phyloP scores from a whole-genome alignment of 2,113 vertebrate genomes.

The Microcebus jonahi region DNA sequence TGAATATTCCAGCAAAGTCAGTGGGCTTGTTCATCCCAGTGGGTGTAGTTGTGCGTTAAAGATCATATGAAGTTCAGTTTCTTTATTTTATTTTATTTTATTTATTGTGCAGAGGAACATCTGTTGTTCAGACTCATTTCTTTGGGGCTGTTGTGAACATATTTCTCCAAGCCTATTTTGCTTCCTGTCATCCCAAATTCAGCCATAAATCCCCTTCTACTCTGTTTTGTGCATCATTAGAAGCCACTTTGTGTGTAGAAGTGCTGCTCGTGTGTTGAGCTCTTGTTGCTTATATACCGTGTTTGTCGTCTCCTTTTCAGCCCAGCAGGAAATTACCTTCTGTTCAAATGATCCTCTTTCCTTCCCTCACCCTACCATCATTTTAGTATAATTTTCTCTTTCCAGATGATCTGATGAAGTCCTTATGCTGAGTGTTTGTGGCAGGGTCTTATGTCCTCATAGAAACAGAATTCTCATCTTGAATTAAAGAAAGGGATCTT shows the following conservation, averaged over 20 bases:
- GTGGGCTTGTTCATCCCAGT: not conserved
- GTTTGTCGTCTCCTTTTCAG: not conserved
- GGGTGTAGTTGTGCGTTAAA: not conserved
- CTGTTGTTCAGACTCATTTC: conserved; percentile 55
- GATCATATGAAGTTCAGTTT: conserved; percentile 38
- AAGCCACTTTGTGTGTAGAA: not conserved
- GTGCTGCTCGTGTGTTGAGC: not conserved
- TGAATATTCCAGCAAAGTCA: conserved; percentile 17
- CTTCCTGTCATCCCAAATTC: conserved; percentile 14
- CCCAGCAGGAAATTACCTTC: conserved; percentile 57
- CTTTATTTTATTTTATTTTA: conserved; percentile 44
- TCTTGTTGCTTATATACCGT: not conserved
- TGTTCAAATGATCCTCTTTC: not conserved
- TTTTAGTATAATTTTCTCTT: conserved; percentile 46
- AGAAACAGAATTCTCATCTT: conserved; percentile 46
- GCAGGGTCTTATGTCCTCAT: not conserved
- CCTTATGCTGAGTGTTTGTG: not conserved
- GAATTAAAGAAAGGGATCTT: conserved; percentile 13
- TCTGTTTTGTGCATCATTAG: not conserved
- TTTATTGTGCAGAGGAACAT: conserved; percentile 37
- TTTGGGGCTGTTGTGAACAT: conserved; percentile 22
- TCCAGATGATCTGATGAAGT: not conserved
- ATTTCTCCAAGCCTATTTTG: conserved; percentile 39
- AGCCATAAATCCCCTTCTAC: conserved; percentile 8
- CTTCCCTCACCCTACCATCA: not conserved